Conservation (phyloP, 2,888 invertebrate genomes). For the Cataglyphis albicans region DNA sequence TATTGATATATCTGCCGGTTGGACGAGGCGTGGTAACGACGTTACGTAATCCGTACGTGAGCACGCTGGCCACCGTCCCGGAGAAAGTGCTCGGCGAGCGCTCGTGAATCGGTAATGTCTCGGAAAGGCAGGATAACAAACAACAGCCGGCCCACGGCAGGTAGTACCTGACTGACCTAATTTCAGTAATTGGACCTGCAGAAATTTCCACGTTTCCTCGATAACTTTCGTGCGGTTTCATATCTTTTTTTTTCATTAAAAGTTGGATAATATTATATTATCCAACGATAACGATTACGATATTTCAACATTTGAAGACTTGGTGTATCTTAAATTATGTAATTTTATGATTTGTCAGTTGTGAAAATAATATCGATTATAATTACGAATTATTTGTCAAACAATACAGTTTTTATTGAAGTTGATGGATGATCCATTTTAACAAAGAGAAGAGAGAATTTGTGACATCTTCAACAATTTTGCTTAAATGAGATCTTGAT, state of each 20-base stretch:
- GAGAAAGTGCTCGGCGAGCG: slow-evolving; percentile 69
- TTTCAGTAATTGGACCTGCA: slow-evolving; percentile 37
- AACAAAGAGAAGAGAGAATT: neutral
- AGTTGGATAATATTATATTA: slow-evolving; percentile 33
- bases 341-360: neutral
- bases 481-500: neutral
- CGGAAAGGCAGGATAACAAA: slow-evolving; percentile 53
- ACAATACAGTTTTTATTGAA: neutral
- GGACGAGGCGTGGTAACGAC: slow-evolving; percentile 66
- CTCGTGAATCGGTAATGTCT: slow-evolving; percentile 63
- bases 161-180: slow-evolving; percentile 52
- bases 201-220: slow-evolving; percentile 40
- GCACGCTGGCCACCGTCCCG: slow-evolving; percentile 35
- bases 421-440: neutral
- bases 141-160: slow-evolving; percentile 19
- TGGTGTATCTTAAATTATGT: neutral
- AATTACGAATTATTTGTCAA: neutral
- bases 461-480: neutral
- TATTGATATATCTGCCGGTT: neutral
- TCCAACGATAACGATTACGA: slow-evolving; percentile 8
- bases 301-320: neutral
- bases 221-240: slow-evolving; percentile 3
- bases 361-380: neutral
- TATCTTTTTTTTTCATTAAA: neutral
- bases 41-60: slow-evolving; percentile 62